Evolutionary conservation across 1,140 invertebrate genomes (phyloP), one percentile per base, ranked within the genome.

Genomic region (Lepidostoma basale): DNA sequence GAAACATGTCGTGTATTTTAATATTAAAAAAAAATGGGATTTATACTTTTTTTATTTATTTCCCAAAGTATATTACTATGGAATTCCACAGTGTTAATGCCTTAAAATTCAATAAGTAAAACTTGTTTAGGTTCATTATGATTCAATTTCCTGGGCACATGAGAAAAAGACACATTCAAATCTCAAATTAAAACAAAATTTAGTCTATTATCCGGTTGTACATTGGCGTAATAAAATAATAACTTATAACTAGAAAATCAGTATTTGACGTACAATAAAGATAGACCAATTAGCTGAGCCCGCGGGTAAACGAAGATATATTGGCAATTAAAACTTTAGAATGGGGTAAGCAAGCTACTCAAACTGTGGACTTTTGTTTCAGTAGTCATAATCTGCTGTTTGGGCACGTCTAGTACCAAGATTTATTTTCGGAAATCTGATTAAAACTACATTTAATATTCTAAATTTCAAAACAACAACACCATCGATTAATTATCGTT

Each of bases 271-370:
- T 10, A 20, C 44, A 20, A 47, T 22, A 47, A 20, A 47, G 44
- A 22, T n/a, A n/a, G 2, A 47, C 44, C 44, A 54, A 54, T 30
- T 28, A 54, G 49, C 26, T 9, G 14, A 12, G 49, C 25, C 49
- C 26, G 20, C 3, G 49, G 26, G 49, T 30, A 28, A 54, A 54
- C 26, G 49, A 54, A 54, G 49, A 54, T 54, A 30, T 54, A 54
- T 54, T 54, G 49, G 23, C 49, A 54, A 54, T 54, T 54, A 30
- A 54, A 54, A 54, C 49, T 54, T 54, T 47, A 20, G 4, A 47
- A 47, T 47, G 44, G 44, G 44, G 18, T 40, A 16, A n/a, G 9
- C 18, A 18, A 40, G n/a, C 39, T 40, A 40, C 39, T 40, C 18
- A 14, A 0, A 40, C 14, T 40, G 18, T 18, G 18, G 39, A 40